Conservation (phyloP, 1,140 invertebrate genomes). For the Muscidifurax raptorellus region DNA sequence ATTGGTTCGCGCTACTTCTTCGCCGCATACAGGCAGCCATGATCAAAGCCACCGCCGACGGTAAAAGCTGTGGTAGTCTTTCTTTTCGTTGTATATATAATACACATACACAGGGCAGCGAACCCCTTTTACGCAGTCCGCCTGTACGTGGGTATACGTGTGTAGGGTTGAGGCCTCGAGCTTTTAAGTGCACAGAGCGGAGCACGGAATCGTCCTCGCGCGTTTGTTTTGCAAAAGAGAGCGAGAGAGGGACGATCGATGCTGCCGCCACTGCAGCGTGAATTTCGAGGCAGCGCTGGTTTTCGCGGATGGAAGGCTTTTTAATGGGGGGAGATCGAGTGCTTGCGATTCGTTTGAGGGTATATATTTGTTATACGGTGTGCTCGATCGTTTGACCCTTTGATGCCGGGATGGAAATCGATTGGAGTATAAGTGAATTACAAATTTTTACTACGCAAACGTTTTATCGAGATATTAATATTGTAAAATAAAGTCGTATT, state of each 20-base stretch:
- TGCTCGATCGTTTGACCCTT: too few species aligned
- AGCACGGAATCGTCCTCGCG: not conserved
- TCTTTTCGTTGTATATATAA: constrained; percentile 1
- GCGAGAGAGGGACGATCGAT: not conserved
- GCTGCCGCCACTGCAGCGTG: not conserved
- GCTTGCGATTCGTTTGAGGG: too few species aligned
- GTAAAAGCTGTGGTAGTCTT: not conserved
- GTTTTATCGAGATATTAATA: too few species aligned
- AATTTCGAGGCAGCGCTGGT: not conserved
- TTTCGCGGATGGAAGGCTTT: not conserved
- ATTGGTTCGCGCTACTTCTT: constrained; percentile 4
- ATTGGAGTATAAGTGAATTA: too few species aligned
- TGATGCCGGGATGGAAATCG: too few species aligned
- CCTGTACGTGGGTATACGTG: not conserved
- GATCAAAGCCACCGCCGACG: constrained; percentile 14
- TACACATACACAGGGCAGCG: not conserved
- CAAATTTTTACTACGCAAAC: too few species aligned
- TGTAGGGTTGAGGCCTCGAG: not conserved
- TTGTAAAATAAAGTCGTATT: too few species aligned
- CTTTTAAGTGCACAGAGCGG: not conserved
- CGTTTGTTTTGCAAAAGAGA: not conserved
- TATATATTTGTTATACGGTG: too few species aligned
- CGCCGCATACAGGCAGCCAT: not conserved
- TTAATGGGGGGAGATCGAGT: not conserved
- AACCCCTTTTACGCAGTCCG: not conserved